Conservation (phyloP, 1,140 invertebrate species). For the Platorchestia sp. region DNA sequence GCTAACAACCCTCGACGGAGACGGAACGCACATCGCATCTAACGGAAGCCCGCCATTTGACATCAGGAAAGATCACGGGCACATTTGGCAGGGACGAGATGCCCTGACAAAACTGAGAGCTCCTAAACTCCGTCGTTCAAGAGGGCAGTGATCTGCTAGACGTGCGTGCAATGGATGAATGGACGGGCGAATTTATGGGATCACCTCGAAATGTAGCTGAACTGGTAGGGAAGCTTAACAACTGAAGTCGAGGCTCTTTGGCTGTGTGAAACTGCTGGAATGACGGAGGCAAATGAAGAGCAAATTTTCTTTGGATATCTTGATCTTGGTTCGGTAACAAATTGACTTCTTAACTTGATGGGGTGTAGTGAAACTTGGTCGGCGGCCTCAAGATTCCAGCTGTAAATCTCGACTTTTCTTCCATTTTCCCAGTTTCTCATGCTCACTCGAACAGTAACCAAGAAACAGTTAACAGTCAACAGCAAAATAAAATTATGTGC, state of each 20-base stretch:
- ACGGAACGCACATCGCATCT: not conserved
- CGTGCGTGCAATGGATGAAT: not conserved
- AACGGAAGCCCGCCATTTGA: not conserved
- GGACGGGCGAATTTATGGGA: not conserved
- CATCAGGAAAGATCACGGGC: not conserved
- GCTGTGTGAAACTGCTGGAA: not conserved
- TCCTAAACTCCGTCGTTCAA: not conserved
- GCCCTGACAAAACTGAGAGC: not conserved
- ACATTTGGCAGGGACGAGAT: not conserved
- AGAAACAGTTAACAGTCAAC: no score
- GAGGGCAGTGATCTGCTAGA: not conserved
- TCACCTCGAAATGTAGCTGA: not conserved
- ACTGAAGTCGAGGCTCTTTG: not conserved
- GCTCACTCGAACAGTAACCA: no score
- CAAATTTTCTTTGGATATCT: not conserved
- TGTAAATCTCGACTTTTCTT: no score
- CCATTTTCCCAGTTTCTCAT: no score
- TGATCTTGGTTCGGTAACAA: no score
- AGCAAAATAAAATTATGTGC: no score
- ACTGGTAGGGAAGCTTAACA: not conserved
- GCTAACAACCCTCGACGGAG: not conserved
- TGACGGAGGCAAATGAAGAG: not conserved
- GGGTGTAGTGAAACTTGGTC: no score
- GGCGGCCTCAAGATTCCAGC: no score
- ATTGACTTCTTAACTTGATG: no score